Conservation (phyloP, 2,888 invertebrate species). For the Polymixis flavicincta region DNA sequence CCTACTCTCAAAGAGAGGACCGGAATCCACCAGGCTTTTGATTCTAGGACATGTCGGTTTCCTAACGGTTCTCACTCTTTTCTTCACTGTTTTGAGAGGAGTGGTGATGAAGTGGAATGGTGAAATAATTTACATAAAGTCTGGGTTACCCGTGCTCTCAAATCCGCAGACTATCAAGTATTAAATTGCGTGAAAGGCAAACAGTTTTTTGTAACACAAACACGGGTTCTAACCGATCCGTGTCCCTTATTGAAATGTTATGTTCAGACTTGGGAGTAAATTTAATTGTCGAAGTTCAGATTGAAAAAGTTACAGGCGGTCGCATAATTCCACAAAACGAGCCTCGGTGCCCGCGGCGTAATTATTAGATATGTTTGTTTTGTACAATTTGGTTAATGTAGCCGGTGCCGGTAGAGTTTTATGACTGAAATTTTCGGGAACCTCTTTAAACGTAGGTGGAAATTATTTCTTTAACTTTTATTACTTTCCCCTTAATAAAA, state of each 20-base stretch:
- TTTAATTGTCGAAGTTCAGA: constrained; percentile 89
- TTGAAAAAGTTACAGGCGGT: constrained; percentile 88
- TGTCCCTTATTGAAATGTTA: constrained; percentile 86
- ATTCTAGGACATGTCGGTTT: too few species aligned
- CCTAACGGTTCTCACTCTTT: too few species aligned
- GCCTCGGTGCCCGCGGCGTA: constrained; percentile 78
- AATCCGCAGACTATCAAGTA: constrained; percentile 35
- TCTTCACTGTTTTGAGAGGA: too few species aligned
- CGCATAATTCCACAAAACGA: constrained; percentile 85
- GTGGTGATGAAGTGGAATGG: too few species aligned
- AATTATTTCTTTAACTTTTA: constrained; percentile 82
- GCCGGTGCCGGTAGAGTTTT: constrained; percentile 76
- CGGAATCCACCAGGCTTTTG: too few species aligned
- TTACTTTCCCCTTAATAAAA: constrained; percentile 72
- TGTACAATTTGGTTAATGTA: constrained; percentile 87
- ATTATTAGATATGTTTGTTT: constrained; percentile 88
- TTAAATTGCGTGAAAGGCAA: constrained; percentile 47
- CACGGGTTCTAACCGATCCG: constrained; percentile 74
- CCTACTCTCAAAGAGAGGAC: too few species aligned
- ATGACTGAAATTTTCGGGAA: constrained; percentile 78
- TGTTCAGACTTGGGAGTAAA: constrained; percentile 84
- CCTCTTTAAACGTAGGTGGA: constrained; percentile 78
- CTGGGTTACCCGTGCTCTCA: too few species aligned
- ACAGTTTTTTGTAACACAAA: constrained; percentile 68
- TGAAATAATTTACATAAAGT: too few species aligned